Base-by-base conservation (phyloP, 2,888 invertebrate genomes). In the Ophion obscuratus region DNA sequence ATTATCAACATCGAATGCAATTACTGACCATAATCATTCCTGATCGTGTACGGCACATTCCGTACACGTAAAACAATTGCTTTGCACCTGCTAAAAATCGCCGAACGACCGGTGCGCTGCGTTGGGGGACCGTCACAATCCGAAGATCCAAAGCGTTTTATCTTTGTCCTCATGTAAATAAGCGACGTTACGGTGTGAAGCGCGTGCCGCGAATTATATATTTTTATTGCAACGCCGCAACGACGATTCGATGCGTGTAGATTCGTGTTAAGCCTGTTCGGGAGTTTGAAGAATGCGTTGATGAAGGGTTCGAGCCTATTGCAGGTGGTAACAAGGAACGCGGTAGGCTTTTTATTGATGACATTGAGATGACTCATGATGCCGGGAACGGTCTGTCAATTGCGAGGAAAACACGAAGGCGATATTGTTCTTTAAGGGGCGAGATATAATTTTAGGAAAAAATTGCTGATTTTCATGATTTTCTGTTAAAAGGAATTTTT, bases 111-210 rank as follows among this genome's bases (percentile, higher is more conserved):
- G 62, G 10, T 36, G 14, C 14, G 57, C 6, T 47, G 53, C 27
- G 36, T 36, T 31, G 20, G n/a, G 24, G 44, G 10, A 61, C 31
- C 31, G 2, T 2, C 31, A 31, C 31, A 31, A 40, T 67, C 66
- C 36, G 36, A 44, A 27, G 44, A 36, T 59, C 20, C 36, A 59
- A 77, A 77, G 77, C 67, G 67, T 77, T 77, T 77, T 77, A 77
- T 67, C 77, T 77, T 77, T 77, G 57, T 59, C 7, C 10, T 24
- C 14, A 36, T 77, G 77, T 77, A 66, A 76, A 66, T 66, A 76
- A 76, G 31, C n/a, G 27, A 36, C 6, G 31, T 9, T 61, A 40
- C 20, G 2, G 36, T 20, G 10, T 64, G 14, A 53, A 6, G 59
- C 7, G 11, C 36, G 40, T 40, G 40, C 20, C 73, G 20, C 14